A percentile compares a stretch with the other conserved stretches of the same genome.
Conservation (phyloP, 2,888 invertebrate genomes). For the Acronicta leporina region DNA sequence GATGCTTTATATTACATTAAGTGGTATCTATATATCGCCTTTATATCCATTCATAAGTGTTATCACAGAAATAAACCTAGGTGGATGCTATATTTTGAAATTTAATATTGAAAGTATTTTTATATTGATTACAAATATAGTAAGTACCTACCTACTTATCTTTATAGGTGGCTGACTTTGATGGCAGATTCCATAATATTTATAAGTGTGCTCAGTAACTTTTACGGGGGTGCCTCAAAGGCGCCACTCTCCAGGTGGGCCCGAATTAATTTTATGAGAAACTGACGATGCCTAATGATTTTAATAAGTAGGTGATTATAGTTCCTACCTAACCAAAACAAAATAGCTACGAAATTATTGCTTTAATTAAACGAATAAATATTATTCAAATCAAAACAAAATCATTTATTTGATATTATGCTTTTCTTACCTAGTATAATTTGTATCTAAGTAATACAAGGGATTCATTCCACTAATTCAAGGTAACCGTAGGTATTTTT, state of each 20-base stretch:
- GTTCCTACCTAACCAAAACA: constrained; percentile 6
- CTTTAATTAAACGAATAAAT: neutral
- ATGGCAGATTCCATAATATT: constrained; percentile 38
- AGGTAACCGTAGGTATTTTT: too few relatives aligned
- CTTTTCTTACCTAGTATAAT: too few relatives aligned
- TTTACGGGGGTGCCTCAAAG: constrained; percentile 32
- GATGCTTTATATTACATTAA: constrained; percentile 36
- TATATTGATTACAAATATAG: neutral
- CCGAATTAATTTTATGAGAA: constrained; percentile 46
- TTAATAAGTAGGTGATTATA: constrained; percentile 31
- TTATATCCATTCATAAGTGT: too few relatives aligned
- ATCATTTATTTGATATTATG: too few relatives aligned
- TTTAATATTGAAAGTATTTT: neutral
- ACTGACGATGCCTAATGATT: constrained; percentile 29
- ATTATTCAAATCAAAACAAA: too few relatives aligned
- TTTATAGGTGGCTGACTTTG: constrained; percentile 30
- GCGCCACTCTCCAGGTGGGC: constrained; percentile 55
- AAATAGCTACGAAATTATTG: neutral
- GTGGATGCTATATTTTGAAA: too few relatives aligned
- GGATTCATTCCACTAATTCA: too few relatives aligned
- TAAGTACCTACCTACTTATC: neutral
- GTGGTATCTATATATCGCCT: constrained; percentile 33
- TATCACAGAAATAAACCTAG: too few relatives aligned
- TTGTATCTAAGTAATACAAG: too few relatives aligned
- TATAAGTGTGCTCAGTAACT: constrained; percentile 28